Conservation (phyloP, 1,140 invertebrate genomes). For the Potamilus streckersoni region DNA sequence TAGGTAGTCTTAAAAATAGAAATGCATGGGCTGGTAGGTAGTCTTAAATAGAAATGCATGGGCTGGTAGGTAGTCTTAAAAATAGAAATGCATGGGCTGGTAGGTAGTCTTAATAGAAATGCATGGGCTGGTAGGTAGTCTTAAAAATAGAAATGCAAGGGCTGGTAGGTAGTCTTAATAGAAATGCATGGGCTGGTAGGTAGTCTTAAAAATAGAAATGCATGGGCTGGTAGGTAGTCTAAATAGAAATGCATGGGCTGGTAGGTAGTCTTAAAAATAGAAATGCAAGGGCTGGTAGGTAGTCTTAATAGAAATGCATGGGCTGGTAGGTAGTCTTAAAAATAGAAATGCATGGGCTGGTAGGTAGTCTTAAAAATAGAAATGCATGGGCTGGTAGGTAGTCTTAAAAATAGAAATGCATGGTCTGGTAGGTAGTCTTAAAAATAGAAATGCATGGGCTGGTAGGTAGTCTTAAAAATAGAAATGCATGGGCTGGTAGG, state of each 20-base stretch:
- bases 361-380: constrained; percentile 38
- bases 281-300: constrained; percentile 74
- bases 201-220: too few relatives aligned
- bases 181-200: constrained; percentile 75
- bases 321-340: constrained; percentile 69
- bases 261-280: constrained; percentile 58
- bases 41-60: too few relatives aligned
- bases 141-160: too few relatives aligned
- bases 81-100: too few relatives aligned
- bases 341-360: too few relatives aligned
- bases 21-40: constrained; percentile 73
- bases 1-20: constrained; percentile 38
- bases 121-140: constrained; percentile 72
- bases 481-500: constrained; percentile 75
- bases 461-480: constrained; percentile 66
- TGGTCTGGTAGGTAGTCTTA: constrained; percentile 70
- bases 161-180: constrained; percentile 69
- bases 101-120: constrained; percentile 38
- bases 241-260: too few relatives aligned
- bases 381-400: constrained; percentile 73
- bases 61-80: constrained; percentile 69
- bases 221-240: constrained; percentile 71
- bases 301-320: too few relatives aligned
- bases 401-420: too few relatives aligned
- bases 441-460: too few relatives aligned